Percentiles rank a stretch among this genome's conserved stretches.
Conservation (phyloP, 2,888 invertebrate genomes). For the Aphodius sticticus region DNA sequence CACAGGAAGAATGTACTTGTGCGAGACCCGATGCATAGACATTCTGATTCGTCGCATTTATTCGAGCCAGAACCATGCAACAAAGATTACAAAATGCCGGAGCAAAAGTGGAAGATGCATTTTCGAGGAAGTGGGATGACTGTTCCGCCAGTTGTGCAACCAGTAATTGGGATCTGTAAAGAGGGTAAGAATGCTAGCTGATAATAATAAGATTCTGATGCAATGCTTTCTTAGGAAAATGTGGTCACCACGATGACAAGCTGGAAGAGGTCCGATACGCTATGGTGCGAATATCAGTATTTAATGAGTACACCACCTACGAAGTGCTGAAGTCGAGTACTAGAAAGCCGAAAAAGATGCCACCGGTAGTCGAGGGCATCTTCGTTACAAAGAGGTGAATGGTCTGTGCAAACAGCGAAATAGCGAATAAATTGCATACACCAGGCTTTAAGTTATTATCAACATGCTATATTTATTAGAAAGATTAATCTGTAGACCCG, state of each 20-base stretch:
- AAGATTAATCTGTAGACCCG: not conserved
- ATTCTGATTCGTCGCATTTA: conserved; percentile 12
- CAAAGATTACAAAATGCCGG: conserved; percentile 20
- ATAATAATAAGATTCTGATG: not conserved
- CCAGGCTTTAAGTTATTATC: not conserved
- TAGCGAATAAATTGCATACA: conserved; percentile 22
- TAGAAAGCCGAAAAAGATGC: conserved; percentile 44
- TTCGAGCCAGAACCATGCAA: conserved; percentile 24
- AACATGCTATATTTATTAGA: not conserved
- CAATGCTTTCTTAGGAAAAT: conserved; percentile 22
- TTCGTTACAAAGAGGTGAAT: conserved; percentile 38
- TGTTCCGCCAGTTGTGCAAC: conserved; percentile 34
- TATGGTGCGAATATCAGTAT: conserved; percentile 54
- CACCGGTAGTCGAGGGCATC: conserved; percentile 40
- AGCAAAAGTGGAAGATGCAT: not conserved
- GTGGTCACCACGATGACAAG: conserved; percentile 18
- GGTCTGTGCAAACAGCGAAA: conserved; percentile 25
- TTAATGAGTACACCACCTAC: conserved; percentile 53
- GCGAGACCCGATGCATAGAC: conserved; percentile 29
- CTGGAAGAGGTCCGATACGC: conserved; percentile 50
- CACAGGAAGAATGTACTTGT: conserved; percentile 28
- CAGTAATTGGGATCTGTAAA: conserved; percentile 35
- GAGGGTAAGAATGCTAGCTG: conserved; percentile 23
- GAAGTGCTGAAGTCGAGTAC: conserved; percentile 55
- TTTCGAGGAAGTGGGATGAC: conserved; percentile 25